Evolutionary conservation across 2,797 vertebrate species (phyloP), one percentile per base, ranked within the genome.

Genomic region (Typhlichthys eigenmanni): DNA sequence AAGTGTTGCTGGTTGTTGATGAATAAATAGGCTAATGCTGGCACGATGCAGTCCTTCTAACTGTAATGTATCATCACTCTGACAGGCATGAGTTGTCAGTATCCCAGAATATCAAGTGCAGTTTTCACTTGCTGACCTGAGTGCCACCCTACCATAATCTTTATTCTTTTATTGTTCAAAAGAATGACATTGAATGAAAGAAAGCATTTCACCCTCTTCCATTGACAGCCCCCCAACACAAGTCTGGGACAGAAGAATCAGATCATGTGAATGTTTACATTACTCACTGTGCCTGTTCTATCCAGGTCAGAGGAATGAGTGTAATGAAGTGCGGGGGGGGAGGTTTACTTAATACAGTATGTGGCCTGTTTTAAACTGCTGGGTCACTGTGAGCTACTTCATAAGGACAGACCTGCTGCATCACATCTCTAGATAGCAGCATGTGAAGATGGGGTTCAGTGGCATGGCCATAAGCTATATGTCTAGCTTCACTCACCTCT

Each of bases 311-410:
- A 68, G 71, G 64, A 69, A 67, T 74, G 73, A 84, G 79, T 50
- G 17, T 17, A 17, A 17, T 17, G 71, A 58, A 56, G 71, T 76
- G 38, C 12, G 13, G 19, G 4, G 43, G 54, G n/a, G 60, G 19
- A 58, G 77, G 62, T 75, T 89, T 88, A 87, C 74, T 73, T 84
- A 84, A 89, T 71, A 49, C 58, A 54, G 72, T 13, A 64, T 75
- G 43, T 68, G 83, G 78, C 87, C 86, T 78, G 81, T 79, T 88
- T 89, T 78, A 80, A 85, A 87, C 83, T 80, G 88, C 88, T 82
- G 82, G 87, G 87, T 90, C 87, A 89, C 87, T 83, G 84, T 85
- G 74, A 83, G 78, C 76, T 74, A 78, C 67, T 81, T 29, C 38
- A 14, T 48, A 2, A 69, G 75, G 78, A 86, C 71, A 68, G 52